A percentile compares a stretch with the other conserved stretches of the same genome.
phyloP scores from a whole-genome alignment of 1,140 invertebrate species.

The Lordiphosa mommai region DNA sequence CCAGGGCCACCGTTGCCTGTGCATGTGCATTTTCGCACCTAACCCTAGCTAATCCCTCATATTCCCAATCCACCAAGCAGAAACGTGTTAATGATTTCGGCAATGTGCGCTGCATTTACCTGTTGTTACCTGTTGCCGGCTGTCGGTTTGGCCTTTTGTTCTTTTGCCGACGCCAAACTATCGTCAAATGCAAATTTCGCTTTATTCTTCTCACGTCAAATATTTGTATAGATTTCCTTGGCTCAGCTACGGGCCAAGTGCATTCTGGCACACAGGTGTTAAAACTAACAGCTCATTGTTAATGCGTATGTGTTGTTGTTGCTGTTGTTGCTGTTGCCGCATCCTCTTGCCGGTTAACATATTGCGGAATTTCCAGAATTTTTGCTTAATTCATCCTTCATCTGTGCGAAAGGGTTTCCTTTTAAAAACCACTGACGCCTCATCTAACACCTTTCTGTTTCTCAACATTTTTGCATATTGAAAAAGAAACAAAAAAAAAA shows the following conservation, averaged over 20 bases:
- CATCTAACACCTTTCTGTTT: slow-evolving; percentile 23
- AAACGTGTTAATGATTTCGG: slow-evolving; percentile 67
- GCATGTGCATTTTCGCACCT: slow-evolving; percentile 54
- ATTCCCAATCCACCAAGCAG: slow-evolving; percentile 15
- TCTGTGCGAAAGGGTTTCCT: slow-evolving; percentile 49
- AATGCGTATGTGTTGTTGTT: slow-evolving; percentile 40
- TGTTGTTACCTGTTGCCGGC: slow-evolving; percentile 34
- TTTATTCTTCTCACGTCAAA: slow-evolving; percentile 67
- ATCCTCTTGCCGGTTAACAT: slow-evolving; percentile 24
- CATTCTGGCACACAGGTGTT: slow-evolving; percentile 74
- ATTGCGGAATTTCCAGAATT: slow-evolving; percentile 75
- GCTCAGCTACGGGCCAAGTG: slow-evolving; percentile 33
- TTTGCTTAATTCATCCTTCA: slow-evolving; percentile 49
- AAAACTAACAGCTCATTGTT: slow-evolving; percentile 68
- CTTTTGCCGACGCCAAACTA: slow-evolving; percentile 46
- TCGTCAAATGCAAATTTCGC: slow-evolving; percentile 66
- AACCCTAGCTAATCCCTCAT: slow-evolving; percentile 25
- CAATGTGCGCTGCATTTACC: slow-evolving; percentile 32
- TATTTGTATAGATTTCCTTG: slow-evolving; percentile 73
- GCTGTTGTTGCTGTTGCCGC: slow-evolving; percentile 20
- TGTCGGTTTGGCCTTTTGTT: slow-evolving; percentile 45
- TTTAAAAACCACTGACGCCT: slow-evolving; percentile 8
- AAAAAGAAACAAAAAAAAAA: slow-evolving; percentile 37
- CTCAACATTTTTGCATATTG: slow-evolving; percentile 30
- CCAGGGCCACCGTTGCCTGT: slow-evolving; percentile 22